These are phyloP conservation scores for Gouania willdenowi DNA, from an alignment of 2,797 vertebrate genomes.

Conservation along the genomic window DNA sequence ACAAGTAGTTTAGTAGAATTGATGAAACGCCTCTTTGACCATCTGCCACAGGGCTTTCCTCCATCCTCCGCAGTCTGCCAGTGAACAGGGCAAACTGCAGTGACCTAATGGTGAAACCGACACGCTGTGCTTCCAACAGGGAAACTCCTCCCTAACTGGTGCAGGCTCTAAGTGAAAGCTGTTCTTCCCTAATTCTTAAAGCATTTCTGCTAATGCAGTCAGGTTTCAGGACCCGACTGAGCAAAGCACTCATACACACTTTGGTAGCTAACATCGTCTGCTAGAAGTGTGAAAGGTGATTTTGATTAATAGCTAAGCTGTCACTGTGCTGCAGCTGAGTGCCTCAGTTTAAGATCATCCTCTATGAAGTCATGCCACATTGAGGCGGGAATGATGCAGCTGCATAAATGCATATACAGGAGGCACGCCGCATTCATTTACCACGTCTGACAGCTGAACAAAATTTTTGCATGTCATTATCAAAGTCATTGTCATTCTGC, in stretches of 20 bases:
- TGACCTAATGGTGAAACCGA: conserved; percentile 26
- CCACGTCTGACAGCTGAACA: conserved; percentile 6
- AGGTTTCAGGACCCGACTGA: too few relatives aligned
- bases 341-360: conserved; percentile 31
- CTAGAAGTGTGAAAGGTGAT: conserved; percentile 45
- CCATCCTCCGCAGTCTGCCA: conserved; percentile 30
- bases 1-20: conserved; percentile 33
- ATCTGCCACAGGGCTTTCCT: conserved; percentile 47
- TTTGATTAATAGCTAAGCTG: conserved; percentile 57
- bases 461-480: conserved; percentile 16
- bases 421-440: conserved; percentile 12
- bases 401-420: conserved; percentile 8
- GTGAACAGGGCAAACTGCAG: conserved; percentile 25
- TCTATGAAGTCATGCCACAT: conserved; percentile 29
- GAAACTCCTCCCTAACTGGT: conserved; percentile 6
- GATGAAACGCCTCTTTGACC: conserved; percentile 34
- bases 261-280: too few relatives aligned
- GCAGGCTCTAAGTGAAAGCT: conserved; percentile 6
- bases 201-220: conserved; percentile 37
- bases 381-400: conserved; percentile 10
- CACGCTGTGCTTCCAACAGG: conserved; percentile 18
- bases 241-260: too few relatives aligned
- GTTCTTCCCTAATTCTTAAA: conserved; percentile 28
- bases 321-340: conserved; percentile 33
- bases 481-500: conserved; percentile 11